These are phyloP conservation scores for Brachionus calyciflorus DNA, from an alignment of 1,140 invertebrate species.

Conservation along the genomic window DNA sequence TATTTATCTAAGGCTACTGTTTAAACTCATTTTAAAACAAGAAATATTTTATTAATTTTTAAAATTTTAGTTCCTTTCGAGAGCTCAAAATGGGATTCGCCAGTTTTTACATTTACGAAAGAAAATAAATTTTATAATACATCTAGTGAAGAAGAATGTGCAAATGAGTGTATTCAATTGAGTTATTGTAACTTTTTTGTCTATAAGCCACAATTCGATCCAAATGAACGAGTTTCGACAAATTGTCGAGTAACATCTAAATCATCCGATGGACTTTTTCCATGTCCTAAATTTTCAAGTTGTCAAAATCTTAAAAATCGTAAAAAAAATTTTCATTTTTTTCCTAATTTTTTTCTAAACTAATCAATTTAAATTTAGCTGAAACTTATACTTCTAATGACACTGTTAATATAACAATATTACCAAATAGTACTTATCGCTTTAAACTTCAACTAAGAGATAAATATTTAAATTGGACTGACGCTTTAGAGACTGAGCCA, in stretches of 20 bases:
- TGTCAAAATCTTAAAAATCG: constrained; percentile 19
- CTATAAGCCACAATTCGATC: neutral
- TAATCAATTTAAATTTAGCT: neutral
- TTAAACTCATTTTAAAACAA: too few species aligned
- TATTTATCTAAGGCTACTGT: too few species aligned
- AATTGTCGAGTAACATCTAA: neutral
- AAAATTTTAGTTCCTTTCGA: neutral
- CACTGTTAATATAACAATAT: neutral
- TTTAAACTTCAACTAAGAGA: constrained; percentile 37
- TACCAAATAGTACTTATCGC: constrained; percentile 29
- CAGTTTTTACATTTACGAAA: neutral
- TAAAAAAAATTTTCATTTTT: neutral
- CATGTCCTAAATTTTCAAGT: neutral
- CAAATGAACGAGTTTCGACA: neutral
- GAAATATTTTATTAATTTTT: neutral
- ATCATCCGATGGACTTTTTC: neutral
- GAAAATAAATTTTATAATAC: constrained; percentile 14
- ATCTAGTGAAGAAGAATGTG: constrained; percentile 33
- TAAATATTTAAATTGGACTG: constrained; percentile 37
- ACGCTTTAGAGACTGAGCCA: neutral
- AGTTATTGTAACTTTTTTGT: constrained; percentile 41
- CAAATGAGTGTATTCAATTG: neutral
- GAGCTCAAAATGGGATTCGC: neutral
- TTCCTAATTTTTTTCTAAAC: neutral
- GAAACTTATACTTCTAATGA: constrained; percentile 2